Evolutionary conservation across 2,888 invertebrate species (phyloP), one percentile per base, ranked within the genome.

Genomic region (Spialia ferax): DNA sequence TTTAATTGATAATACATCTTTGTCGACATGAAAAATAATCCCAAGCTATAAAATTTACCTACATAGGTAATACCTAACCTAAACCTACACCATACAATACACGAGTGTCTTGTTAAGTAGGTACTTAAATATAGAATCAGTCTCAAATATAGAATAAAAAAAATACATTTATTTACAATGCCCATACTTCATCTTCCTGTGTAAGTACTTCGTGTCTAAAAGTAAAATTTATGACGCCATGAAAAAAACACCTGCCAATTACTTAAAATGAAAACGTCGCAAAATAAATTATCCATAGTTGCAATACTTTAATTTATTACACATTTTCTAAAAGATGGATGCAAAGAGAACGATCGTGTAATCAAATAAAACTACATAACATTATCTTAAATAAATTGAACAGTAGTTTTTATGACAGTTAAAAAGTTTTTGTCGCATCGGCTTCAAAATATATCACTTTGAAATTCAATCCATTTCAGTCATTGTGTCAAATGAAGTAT

Each of bases 181-280:
- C 60, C 29, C 20, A 32, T 32, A 26, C 13, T 38, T 63, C 62
- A 54, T 54, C 50, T 35, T 35, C 35, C 38, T n/a, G 6, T 23
- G 15, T 52, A n/a, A n/a, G 22, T 35, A 50, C 32, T 62, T 54
- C 23, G 38, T 23, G 18, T 38, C 1, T 22, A 20, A 48, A 48
- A 3, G 20, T 23, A 63, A 6, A 63, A 63, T 63, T 38, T 63
- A 63, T 42, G 54, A 38, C 38, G 35, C 15, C 26, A 38, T 26
- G 52, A 42, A 54, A 57, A 15, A 48, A 56, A 7, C 66, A 66
- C 54, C 60, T 60, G 66, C 54, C 60, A 66, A 54, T 60, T 60
- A 60, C 59, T 32, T 29, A 54, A 57, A 66, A 52, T 26, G 52
- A 52, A 52, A 50, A 65, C 60, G 42, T 32, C 65, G 52, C 52